Evolutionary conservation across 2,888 invertebrate species (phyloP).

Genomic region (Actias luna): DNA sequence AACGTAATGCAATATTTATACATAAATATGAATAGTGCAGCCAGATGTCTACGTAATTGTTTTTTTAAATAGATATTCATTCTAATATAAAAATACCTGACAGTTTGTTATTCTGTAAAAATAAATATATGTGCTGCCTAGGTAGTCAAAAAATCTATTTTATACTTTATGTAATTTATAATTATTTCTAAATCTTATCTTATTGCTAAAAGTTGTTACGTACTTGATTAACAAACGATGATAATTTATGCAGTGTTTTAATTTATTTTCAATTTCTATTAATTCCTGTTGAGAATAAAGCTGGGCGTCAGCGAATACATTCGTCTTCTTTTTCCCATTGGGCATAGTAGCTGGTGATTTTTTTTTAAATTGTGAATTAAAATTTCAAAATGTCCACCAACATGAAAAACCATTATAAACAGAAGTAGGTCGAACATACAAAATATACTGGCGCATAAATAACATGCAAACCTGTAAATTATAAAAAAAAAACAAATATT

Average conservation of each 20-base stretch:
- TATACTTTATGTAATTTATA: neutral
- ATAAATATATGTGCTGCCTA: too few relatives aligned
- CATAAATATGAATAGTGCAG: too few relatives aligned
- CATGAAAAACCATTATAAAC: conserved; percentile 13
- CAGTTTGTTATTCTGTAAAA: too few relatives aligned
- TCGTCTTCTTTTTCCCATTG: neutral
- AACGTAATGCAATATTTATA: too few relatives aligned
- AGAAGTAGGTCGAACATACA: conserved; percentile 14
- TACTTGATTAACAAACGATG: conserved; percentile 27
- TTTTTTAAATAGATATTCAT: too few relatives aligned
- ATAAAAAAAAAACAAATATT: neutral
- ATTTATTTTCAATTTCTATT: conserved; percentile 10
- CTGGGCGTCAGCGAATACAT: neutral
- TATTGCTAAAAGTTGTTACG: conserved; percentile 12
- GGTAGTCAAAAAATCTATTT: neutral
- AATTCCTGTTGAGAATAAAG: conserved; percentile 1
- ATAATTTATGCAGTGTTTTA: conserved; percentile 26
- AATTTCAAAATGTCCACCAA: conserved; percentile 16
- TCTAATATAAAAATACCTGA: too few relatives aligned
- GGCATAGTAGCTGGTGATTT: conserved; percentile 5
- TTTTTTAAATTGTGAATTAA: conserved; percentile 8
- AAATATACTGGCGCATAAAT: neutral
- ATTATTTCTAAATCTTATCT: neutral
- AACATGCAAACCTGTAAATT: conserved; percentile 3
- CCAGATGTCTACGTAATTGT: too few relatives aligned